These are phyloP conservation scores for Morone saxatilis DNA, from an alignment of 2,113 vertebrate genomes.

Conservation along the genomic window DNA sequence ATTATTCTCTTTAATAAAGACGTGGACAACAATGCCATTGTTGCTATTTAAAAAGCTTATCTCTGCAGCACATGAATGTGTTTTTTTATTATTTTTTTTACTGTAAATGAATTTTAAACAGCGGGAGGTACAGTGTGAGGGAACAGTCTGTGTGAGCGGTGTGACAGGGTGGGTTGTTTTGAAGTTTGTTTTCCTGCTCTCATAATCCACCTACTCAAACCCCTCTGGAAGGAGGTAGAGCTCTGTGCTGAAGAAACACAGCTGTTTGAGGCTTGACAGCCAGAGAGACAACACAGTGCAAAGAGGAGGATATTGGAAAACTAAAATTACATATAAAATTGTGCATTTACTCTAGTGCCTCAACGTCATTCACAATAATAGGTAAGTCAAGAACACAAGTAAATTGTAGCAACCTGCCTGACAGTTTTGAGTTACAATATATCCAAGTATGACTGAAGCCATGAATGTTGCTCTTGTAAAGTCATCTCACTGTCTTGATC, in stretches of 20 bases:
- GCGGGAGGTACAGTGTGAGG: conserved; percentile 46
- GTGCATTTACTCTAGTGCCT: conserved; percentile 18
- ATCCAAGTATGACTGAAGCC: background rate
- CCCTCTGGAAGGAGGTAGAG: conserved; percentile 52
- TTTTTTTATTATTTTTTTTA: background rate
- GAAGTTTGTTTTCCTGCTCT: conserved; percentile 77
- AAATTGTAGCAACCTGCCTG: background rate
- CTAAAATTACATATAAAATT: conserved; percentile 47
- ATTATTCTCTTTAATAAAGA: conserved; percentile 32
- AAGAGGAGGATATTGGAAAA: conserved; percentile 24
- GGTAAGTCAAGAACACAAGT: background rate
- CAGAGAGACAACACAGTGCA: conserved; percentile 22
- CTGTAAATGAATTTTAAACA: conserved; percentile 59
- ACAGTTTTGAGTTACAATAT: conserved; percentile 10
- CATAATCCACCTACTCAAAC: conserved; percentile 72
- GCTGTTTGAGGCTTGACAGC: conserved; percentile 69
- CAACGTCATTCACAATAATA: conserved; percentile 31
- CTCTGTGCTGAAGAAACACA: conserved; percentile 38
- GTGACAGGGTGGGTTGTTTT: conserved; percentile 69
- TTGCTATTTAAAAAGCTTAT: conserved; percentile 46
- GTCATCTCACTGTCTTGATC: conserved; percentile 2
- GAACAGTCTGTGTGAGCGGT: conserved; percentile 39
- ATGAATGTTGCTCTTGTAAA: conserved; percentile 12
- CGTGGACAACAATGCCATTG: conserved; percentile 19
- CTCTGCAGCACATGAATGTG: background rate